Evolutionary conservation across 2,888 invertebrate species (phyloP).

Genomic region (Anaspis maculata): DNA sequence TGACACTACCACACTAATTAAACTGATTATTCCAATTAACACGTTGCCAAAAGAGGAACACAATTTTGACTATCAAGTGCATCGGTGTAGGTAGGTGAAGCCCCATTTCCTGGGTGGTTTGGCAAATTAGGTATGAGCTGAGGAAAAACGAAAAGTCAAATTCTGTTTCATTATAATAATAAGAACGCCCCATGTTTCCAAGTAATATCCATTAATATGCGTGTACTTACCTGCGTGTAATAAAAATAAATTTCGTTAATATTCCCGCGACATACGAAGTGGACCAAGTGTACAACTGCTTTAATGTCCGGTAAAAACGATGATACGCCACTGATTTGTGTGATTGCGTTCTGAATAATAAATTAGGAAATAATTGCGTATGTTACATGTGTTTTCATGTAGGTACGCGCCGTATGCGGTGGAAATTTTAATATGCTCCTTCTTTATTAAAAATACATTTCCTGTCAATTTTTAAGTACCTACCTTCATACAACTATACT

Average conservation of each 20-base stretch:
- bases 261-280: slow-evolving; percentile 19
- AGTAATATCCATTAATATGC: slow-evolving; percentile 11
- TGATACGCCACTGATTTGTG: slow-evolving; percentile 21
- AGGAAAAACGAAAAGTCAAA: too few relatives aligned
- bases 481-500: too few relatives aligned
- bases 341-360: slow-evolving; percentile 25
- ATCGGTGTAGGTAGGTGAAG: too few relatives aligned
- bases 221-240: slow-evolving; percentile 11
- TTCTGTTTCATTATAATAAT: too few relatives aligned
- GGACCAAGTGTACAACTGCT: slow-evolving; percentile 20
- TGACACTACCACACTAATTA: slow-evolving; percentile 21
- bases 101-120: too few relatives aligned
- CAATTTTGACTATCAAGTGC: slow-evolving; percentile 8
- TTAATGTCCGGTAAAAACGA: slow-evolving; percentile 13
- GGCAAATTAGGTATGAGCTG: too few relatives aligned
- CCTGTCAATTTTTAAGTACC: slow-evolving; percentile 23
- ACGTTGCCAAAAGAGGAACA: slow-evolving; percentile 13
- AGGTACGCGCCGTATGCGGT: slow-evolving; percentile 17
- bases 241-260: slow-evolving; percentile 24
- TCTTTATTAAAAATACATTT: slow-evolving; percentile 26
- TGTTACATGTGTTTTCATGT: slow-evolving; percentile 23
- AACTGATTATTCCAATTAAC: slow-evolving; percentile 19
- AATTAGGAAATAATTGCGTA: slow-evolving; percentile 24
- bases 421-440: slow-evolving; percentile 21
- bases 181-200: neutral